Percentiles rank a stretch among this genome's conserved stretches.
phyloP scores from a whole-genome alignment of 1,140 invertebrate species.

The Lepidurus packardi region DNA sequence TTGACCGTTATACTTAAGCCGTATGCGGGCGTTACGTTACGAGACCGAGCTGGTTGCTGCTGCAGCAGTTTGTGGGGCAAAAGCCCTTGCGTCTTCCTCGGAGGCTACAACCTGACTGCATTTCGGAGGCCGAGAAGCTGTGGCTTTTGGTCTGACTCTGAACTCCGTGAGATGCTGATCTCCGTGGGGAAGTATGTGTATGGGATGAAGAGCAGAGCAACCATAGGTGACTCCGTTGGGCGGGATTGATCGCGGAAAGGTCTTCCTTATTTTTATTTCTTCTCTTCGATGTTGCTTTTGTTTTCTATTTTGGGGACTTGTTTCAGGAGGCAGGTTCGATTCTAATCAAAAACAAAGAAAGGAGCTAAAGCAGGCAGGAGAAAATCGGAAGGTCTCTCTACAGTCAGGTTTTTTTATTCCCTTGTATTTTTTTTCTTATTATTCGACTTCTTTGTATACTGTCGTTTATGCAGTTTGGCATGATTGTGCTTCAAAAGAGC shows the following conservation, averaged over 20 bases:
- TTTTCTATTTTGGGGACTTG: background rate
- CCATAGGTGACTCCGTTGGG: background rate
- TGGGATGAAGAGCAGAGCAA: background rate
- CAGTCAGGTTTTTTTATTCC: background rate
- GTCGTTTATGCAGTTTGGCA: background rate
- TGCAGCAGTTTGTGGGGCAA: background rate
- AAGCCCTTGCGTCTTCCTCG: background rate
- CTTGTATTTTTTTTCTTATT: background rate
- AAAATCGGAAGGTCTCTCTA: background rate
- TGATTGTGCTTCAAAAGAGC: constrained; percentile 3
- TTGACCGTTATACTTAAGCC: background rate
- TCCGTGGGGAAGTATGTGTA: background rate
- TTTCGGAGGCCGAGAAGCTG: background rate
- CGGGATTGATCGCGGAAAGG: background rate
- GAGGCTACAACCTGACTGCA: constrained; percentile 9
- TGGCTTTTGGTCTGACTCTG: background rate
- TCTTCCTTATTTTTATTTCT: background rate
- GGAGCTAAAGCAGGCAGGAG: background rate
- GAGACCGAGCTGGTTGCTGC: constrained; percentile 1
- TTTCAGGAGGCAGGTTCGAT: background rate
- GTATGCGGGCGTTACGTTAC: background rate
- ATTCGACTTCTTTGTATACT: background rate
- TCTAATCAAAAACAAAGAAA: constrained; percentile 6
- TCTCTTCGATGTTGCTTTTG: background rate
- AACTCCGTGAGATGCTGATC: constrained; percentile 1